phyloP scores from a whole-genome alignment of 2,797 vertebrate species.

The Hemitrygon akajei region DNA sequence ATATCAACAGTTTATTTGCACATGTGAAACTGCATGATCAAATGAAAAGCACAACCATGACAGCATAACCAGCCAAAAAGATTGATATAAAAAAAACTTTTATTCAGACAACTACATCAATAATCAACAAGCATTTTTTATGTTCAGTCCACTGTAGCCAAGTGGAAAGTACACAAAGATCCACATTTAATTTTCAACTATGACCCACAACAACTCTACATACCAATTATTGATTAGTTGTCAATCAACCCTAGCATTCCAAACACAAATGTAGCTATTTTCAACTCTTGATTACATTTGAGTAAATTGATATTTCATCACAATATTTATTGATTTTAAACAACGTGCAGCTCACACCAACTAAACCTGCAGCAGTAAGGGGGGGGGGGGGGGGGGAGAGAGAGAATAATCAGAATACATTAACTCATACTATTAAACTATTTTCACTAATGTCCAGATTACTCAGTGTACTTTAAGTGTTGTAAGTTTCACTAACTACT shows the following conservation, averaged over 20 bases:
- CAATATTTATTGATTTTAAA: neutral
- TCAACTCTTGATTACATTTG: neutral
- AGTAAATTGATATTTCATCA: neutral
- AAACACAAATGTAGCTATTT: neutral
- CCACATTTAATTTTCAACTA: neutral
- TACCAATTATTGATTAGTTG: neutral
- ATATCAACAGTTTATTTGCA: neutral
- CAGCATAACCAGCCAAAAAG: neutral
- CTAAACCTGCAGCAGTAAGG: neutral
- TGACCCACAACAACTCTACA: neutral
- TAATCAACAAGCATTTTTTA: neutral
- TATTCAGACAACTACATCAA: neutral
- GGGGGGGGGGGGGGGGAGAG: too few species aligned
- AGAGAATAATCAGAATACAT: neutral
- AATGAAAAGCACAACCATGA: neutral
- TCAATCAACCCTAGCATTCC: neutral
- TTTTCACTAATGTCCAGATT: neutral
- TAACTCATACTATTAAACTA: neutral
- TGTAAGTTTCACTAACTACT: neutral
- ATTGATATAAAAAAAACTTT: neutral
- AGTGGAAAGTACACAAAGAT: neutral
- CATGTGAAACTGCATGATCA: neutral
- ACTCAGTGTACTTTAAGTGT: neutral
- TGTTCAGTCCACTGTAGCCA: neutral
- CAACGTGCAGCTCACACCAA: neutral